phyloP scores from a whole-genome alignment of 2,888 invertebrate species.

The Synergus itoensis region DNA sequence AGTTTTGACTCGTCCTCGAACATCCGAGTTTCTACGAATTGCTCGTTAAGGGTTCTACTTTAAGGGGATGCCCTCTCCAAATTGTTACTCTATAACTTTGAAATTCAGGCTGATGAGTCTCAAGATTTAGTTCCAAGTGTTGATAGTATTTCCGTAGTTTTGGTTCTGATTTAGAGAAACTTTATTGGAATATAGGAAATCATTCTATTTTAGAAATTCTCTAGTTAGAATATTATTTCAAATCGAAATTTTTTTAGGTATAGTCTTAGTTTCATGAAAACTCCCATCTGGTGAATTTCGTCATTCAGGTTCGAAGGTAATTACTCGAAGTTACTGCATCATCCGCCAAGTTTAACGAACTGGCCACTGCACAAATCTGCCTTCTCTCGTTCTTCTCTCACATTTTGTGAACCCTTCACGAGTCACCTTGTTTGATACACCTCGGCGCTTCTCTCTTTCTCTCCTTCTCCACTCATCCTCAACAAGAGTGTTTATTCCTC shows the following conservation, averaged over 20 bases:
- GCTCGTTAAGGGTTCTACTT: conserved; percentile 67
- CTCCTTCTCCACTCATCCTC: conserved; percentile 14
- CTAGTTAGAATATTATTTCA: neutral
- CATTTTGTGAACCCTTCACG: conserved; percentile 17
- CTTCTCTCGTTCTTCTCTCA: conserved; percentile 29
- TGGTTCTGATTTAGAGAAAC: no score
- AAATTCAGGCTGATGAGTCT: conserved; percentile 1
- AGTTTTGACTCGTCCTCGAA: conserved; percentile 65
- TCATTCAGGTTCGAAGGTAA: neutral
- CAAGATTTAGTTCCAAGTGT: conserved; percentile 16
- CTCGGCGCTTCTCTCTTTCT: conserved; percentile 5
- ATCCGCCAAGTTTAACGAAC: conserved; percentile 50
- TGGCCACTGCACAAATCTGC: conserved; percentile 44
- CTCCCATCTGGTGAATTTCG: neutral
- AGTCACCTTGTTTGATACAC: conserved; percentile 13
- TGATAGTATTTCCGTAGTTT: neutral
- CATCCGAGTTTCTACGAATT: conserved; percentile 64
- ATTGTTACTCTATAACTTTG: conserved; percentile 33
- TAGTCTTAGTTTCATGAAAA: neutral
- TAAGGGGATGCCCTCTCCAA: conserved; percentile 28
- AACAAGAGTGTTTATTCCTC: conserved; percentile 20
- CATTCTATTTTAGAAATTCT: no score
- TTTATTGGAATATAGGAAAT: no score
- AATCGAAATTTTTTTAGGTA: neutral
- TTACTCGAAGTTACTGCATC: conserved; percentile 40